phyloP scores from a whole-genome alignment of 2,797 vertebrate genomes.

The Alfaro cultratus region DNA sequence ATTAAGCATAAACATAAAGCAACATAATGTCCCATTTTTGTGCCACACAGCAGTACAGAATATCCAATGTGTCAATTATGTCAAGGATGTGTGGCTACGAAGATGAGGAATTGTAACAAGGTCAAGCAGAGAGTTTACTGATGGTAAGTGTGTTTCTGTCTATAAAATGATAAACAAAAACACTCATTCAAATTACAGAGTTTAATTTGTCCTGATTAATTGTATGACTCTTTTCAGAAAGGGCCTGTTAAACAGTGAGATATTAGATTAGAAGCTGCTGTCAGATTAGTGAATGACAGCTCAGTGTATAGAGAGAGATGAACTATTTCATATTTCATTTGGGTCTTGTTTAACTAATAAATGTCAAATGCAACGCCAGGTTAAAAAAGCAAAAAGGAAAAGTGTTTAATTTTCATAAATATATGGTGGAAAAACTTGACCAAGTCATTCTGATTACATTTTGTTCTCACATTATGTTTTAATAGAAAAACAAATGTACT shows the following conservation, averaged over 20 bases:
- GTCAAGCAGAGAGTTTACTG: neutral
- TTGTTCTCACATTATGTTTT: neutral
- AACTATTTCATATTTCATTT: neutral
- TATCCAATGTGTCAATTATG: conserved; percentile 46
- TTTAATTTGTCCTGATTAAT: conserved; percentile 56
- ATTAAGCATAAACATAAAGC: too few species aligned
- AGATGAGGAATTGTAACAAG: neutral
- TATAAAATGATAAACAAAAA: conserved; percentile 37
- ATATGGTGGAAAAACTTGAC: neutral
- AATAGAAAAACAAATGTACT: neutral
- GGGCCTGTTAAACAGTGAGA: conserved; percentile 21
- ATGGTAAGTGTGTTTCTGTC: conserved; percentile 12
- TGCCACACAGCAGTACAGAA: conserved; percentile 18
- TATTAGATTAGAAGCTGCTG: neutral
- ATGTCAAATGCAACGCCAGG: neutral
- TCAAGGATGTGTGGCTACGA: conserved; percentile 14
- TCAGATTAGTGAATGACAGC: neutral
- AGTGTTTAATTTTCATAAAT: neutral
- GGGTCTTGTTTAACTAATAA: neutral
- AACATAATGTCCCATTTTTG: neutral
- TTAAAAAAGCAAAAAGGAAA: neutral
- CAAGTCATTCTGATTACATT: neutral
- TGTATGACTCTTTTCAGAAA: conserved; percentile 21
- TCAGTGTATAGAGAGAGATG: neutral
- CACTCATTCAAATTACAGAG: conserved; percentile 40